Evolutionary conservation across 2,888 invertebrate species (phyloP), one percentile per base, ranked within the genome.

Genomic region (Eurytoma adleriae): DNA sequence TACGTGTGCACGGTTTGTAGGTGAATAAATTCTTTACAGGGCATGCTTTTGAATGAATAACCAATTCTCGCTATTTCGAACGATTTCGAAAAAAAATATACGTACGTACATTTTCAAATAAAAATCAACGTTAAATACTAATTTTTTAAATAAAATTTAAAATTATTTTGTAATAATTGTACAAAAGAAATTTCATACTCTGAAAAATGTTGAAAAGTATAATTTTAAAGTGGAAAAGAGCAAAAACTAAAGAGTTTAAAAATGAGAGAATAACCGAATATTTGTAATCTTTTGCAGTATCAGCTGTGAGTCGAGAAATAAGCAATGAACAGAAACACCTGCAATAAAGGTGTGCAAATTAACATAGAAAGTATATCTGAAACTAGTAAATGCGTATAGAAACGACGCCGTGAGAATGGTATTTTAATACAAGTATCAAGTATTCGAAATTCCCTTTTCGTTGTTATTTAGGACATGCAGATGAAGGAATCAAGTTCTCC

Each of bases 261-360:
- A 24, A 24, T 24, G 24, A 24, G 24, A 24, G 24, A n/a, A n/a
- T n/a, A n/a, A n/a, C n/a, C n/a, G 24, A 24, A 24, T 24, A 24
- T 67, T 74, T 81, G 20, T n/a, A 84, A 86, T 86, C 84, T 83
- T 82, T 84, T 84, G 82, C 85, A 84, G 85, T 83, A 83, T 80
- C 83, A 71, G 85, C 83, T n/a, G n/a, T n/a, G 81, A 14, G 71
- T 59, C 57, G 67, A 73, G 62, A 27, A n/a, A 40, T 40, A 40
- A 0, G 10, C 40, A 40, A 40, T 48, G 14, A 84, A 83, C 83
- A 84, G 85, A 86, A 87, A 87, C 87, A 87, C 86, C 86, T 86
- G 87, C 86, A 88, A 88, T 87, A 87, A 87, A 88, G 88, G 87
- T 88, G 87, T 87, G 88, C 87, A 87, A 87, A 88, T 88, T 86